A percentile compares a stretch with the other conserved stretches of the same genome.
Evolutionary conservation across 1,140 invertebrate species (phyloP).

Genomic region (Trichonephila inaurata): DNA sequence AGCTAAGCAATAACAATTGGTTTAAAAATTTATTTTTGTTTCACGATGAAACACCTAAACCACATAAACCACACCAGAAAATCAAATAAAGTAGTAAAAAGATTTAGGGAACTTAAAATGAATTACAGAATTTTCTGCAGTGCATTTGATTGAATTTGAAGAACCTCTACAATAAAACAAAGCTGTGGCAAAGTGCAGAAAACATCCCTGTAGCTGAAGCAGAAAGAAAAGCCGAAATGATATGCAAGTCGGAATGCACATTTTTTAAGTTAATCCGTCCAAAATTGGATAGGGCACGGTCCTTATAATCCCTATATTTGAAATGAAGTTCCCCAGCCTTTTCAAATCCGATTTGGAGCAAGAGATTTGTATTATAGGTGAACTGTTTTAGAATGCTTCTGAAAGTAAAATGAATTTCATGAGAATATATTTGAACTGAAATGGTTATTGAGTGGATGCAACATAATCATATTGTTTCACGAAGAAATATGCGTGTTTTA

Average conservation of each 20-base stretch:
- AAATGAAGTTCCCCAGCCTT: background rate
- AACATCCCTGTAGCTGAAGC: background rate
- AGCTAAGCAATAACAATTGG: no score
- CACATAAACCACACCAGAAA: background rate
- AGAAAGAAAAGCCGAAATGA: background rate
- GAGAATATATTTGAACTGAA: background rate
- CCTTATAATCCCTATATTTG: conserved; percentile 9
- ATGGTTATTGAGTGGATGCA: background rate
- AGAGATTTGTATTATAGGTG: background rate
- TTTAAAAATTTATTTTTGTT: no score
- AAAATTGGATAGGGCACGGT: conserved; percentile 43
- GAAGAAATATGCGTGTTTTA: background rate
- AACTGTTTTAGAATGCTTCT: background rate
- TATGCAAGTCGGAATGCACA: background rate
- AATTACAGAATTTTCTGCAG: background rate
- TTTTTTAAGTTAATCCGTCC: conserved; percentile 35
- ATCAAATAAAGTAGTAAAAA: background rate
- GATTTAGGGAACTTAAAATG: background rate
- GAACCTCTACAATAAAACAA: background rate
- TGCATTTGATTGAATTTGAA: background rate
- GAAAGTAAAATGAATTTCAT: background rate
- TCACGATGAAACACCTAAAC: no score
- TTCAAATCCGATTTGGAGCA: conserved; percentile 25
- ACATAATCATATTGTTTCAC: background rate
- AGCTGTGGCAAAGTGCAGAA: background rate